These are phyloP conservation scores for Aradophagus sp. DNA, from an alignment of 1,140 invertebrate genomes.

Conservation along the genomic window DNA sequence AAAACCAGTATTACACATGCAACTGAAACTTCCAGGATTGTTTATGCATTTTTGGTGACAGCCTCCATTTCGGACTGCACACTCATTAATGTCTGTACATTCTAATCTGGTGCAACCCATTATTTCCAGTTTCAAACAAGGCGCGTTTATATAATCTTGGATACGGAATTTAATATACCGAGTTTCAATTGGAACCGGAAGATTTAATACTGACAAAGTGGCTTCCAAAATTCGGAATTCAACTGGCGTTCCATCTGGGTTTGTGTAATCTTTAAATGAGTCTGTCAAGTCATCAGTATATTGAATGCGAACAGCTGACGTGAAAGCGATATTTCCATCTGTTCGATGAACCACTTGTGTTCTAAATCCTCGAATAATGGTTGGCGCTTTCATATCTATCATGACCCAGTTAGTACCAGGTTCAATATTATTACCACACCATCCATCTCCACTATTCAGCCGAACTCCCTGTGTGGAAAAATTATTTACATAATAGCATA, in stretches of 20 bases:
- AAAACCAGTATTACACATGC: constrained; percentile 93
- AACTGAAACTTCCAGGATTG: constrained; percentile 89
- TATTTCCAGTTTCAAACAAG: constrained; percentile 92
- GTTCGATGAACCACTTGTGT: constrained; percentile 88
- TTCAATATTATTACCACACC: constrained; percentile 91
- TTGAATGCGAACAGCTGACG: constrained; percentile 88
- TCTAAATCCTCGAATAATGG: constrained; percentile 90
- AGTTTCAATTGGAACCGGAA: constrained; percentile 93
- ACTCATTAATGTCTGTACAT: constrained; percentile 95
- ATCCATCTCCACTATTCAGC: constrained; percentile 87
- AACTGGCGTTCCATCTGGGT: constrained; percentile 92
- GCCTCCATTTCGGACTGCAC: constrained; percentile 89
- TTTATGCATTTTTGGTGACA: constrained; percentile 97
- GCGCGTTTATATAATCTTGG: constrained; percentile 90
- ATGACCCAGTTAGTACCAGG: constrained; percentile 91
- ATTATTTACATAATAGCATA: too few species aligned
- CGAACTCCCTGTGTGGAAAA: constrained; percentile 80
- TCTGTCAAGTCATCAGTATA: constrained; percentile 93
- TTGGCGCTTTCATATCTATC: constrained; percentile 92
- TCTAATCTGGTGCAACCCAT: constrained; percentile 94
- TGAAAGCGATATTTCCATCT: constrained; percentile 88
- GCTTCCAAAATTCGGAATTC: constrained; percentile 92
- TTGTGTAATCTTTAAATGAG: constrained; percentile 91
- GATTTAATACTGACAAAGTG: constrained; percentile 89
- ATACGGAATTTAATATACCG: constrained; percentile 91